Conservation (phyloP, 1,140 invertebrate genomes). For the Acyrthosiphon pisum region DNA sequence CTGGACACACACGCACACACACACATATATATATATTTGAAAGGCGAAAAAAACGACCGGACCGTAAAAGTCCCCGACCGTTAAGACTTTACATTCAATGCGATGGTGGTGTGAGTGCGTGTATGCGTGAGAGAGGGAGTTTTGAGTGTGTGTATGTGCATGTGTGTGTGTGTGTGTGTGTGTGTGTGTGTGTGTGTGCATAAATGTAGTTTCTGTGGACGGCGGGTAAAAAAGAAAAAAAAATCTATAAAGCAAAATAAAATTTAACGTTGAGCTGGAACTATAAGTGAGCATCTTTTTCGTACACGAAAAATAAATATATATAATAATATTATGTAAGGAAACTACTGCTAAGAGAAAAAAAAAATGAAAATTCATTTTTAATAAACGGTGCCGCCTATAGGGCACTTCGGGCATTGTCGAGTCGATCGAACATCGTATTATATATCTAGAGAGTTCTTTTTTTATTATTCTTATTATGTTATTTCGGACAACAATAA, state of each 20-base stretch:
- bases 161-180: no score
- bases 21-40: neutral
- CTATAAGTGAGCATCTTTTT: neutral
- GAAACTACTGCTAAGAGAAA: no score
- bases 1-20: no score
- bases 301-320: neutral
- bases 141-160: no score
- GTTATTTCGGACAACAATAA: conserved; percentile 21
- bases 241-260: conserved; percentile 6
- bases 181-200: no score
- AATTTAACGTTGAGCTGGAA: conserved; percentile 10
- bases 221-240: neutral
- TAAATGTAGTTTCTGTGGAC: neutral
- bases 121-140: no score
- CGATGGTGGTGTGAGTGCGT: neutral
- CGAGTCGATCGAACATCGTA: neutral
- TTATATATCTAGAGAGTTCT: neutral
- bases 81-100: conserved; percentile 17
- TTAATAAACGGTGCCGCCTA: conserved; percentile 6
- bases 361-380: conserved; percentile 19
- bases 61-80: conserved; percentile 32
- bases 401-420: neutral
- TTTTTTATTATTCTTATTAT: conserved; percentile 22
- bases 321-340: neutral
- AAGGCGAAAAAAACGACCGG: conserved; percentile 16